Evolutionary conservation across 2,888 invertebrate species (phyloP).

Genomic region (Zaprionus lineosus): DNA sequence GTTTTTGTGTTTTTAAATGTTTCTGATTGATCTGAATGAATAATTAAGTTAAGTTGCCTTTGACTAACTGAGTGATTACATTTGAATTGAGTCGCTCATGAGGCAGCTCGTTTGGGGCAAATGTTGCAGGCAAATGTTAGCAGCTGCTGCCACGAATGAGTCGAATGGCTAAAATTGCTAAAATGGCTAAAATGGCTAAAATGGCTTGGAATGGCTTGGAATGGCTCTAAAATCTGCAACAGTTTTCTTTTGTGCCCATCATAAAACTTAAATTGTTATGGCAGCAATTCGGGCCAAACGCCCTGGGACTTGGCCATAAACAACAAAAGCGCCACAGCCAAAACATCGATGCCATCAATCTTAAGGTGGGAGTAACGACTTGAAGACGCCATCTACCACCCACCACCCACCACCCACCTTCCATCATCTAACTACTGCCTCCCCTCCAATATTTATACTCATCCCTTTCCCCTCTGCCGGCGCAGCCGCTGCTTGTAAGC

Average conservation of each 20-base stretch:
- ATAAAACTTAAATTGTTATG: slow-evolving; percentile 66
- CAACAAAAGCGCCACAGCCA: slow-evolving; percentile 21
- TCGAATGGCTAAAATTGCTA: too few relatives aligned
- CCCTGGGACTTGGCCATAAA: slow-evolving; percentile 49
- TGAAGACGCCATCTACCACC: neutral
- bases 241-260: slow-evolving; percentile 46
- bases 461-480: neutral
- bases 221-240: slow-evolving; percentile 38
- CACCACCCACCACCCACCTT: neutral
- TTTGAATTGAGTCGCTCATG: slow-evolving; percentile 20
- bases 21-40: slow-evolving; percentile 35
- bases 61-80: slow-evolving; percentile 14
- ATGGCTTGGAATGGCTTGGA: too few relatives aligned
- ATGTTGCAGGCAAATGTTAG: slow-evolving; percentile 39
- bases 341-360: slow-evolving; percentile 54
- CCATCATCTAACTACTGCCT: neutral
- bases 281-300: slow-evolving; percentile 30
- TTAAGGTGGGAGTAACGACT: slow-evolving; percentile 23
- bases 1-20: too few relatives aligned
- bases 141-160: slow-evolving; percentile 21
- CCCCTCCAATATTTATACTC: neutral
- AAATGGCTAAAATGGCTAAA: too few relatives aligned
- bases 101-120: slow-evolving; percentile 52
- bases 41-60: neutral
- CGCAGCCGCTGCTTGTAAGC: slow-evolving; percentile 2